These are phyloP conservation scores for Phrixothrix hirtus DNA, from an alignment of 2,888 invertebrate species.

Conservation along the genomic window DNA sequence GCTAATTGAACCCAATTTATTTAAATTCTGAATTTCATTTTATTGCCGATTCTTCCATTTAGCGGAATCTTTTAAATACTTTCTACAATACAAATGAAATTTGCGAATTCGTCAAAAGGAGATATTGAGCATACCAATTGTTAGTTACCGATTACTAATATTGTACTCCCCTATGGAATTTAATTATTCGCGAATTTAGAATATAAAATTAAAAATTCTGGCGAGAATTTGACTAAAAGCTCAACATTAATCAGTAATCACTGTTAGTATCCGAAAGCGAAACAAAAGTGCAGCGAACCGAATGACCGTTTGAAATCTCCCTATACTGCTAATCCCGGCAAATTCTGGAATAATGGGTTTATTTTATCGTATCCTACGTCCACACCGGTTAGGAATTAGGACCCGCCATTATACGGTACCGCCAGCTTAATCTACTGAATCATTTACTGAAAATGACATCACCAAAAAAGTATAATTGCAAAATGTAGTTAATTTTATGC, in stretches of 20 bases:
- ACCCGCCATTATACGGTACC: conserved; percentile 41
- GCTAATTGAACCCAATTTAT: conserved; percentile 28
- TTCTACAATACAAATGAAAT: background rate
- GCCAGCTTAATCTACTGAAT: conserved; percentile 43
- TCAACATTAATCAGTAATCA: conserved; percentile 29
- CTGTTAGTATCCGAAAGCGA: conserved; percentile 25
- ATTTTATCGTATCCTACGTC: conserved; percentile 45
- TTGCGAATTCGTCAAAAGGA: no score
- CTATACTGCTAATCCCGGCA: conserved; percentile 48
- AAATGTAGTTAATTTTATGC: conserved; percentile 25
- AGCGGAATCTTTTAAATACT: conserved; percentile 6
- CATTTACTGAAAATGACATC: conserved; percentile 41
- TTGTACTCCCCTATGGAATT: background rate
- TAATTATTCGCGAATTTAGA: conserved; percentile 19
- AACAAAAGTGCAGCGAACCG: conserved; percentile 40
- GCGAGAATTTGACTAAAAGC: conserved; percentile 28
- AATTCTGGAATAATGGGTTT: conserved; percentile 50
- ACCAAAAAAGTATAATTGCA: conserved; percentile 32
- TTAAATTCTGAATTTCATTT: conserved; percentile 23
- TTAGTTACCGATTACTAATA: no score
- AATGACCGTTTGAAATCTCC: conserved; percentile 46
- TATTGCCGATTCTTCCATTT: conserved; percentile 12
- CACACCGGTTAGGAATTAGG: conserved; percentile 42
- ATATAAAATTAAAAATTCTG: conserved; percentile 12
- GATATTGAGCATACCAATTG: no score